These are phyloP conservation scores for Drosophila siamana DNA, from an alignment of 2,888 invertebrate species.

Conservation along the genomic window DNA sequence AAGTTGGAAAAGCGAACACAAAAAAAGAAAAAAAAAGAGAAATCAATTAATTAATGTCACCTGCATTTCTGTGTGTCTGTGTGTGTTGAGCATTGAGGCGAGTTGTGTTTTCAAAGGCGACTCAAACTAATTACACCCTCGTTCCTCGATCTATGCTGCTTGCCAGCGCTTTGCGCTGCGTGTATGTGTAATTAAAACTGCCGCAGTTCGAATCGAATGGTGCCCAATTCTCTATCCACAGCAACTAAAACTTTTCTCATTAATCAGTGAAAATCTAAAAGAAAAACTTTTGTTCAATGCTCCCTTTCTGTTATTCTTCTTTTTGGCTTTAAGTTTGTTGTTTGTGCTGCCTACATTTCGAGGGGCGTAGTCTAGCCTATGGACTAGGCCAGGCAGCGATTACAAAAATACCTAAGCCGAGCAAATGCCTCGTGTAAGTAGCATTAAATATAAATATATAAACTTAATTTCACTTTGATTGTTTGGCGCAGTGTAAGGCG, in stretches of 20 bases:
- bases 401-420: conserved; percentile 27
- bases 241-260: conserved; percentile 81
- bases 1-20: conserved; percentile 2
- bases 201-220: conserved; percentile 56
- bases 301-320: conserved; percentile 8
- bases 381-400: conserved; percentile 16
- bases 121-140: conserved; percentile 71
- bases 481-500: conserved; percentile 81
- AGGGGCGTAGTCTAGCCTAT: conserved; percentile 16
- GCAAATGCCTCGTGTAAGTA: conserved; percentile 46
- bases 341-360: conserved; percentile 54
- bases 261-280: conserved; percentile 82
- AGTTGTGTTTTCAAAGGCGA: conserved; percentile 64
- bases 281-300: conserved; percentile 77
- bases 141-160: neutral
- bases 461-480: conserved; percentile 81
- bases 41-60: conserved; percentile 82
- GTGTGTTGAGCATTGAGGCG: conserved; percentile 50
- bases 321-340: conserved; percentile 71
- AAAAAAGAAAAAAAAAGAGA: conserved; percentile 33
- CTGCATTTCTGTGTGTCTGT: conserved; percentile 49
- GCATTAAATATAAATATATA: conserved; percentile 80
- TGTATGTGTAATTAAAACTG: conserved; percentile 80
- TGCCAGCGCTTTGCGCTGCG: conserved; percentile 30
- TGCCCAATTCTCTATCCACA: conserved; percentile 51